Evolutionary conservation across 2,113 vertebrate species (phyloP), one percentile per base, ranked within the genome.

Genomic region (Nymphicus hollandicus): DNA sequence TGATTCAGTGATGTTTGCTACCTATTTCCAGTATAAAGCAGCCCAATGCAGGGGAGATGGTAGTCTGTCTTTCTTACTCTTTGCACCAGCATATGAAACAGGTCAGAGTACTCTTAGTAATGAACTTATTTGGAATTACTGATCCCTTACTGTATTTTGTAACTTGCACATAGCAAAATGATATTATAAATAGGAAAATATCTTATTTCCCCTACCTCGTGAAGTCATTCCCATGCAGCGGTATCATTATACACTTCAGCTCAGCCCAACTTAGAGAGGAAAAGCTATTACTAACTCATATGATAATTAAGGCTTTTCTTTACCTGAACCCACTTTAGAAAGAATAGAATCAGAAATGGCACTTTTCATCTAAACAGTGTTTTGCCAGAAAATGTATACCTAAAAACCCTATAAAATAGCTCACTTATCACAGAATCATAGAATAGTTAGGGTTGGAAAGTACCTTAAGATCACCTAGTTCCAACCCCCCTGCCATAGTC

Each of bases 261-360:
- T 46, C 69, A 82, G 80, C 81, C 56, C 64, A 41, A 47, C 66
- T 77, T 17, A 85, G 58, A 88, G 68, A 90, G 86, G 89, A 95
- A 83, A 86, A 82, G 35, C 35, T 91, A 63, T 95, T 91, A 90
- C 68, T 80, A 95, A 77, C 56, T 65, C 31, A 46, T 63, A 76
- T 23, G 46, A 85, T 85, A 93, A 96, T 46, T 85, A 93, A 95
- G 55, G 53, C 24, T 91, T 82, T 65, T 78, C 89, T 96, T 84
- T 92, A 95, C 86, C 71, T 91, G 64, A 69, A 58, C 68, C 49
- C n/a, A 86, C 84, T 95, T 93, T 95, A 92, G 90, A 31, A 85
- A 66, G 81, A 97, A 70, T 60, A 71, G 73, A 80, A 87, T 83
- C 81, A 91, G 84, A 95, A 97, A 86, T 46, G 73, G 66, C 83